Evolutionary conservation across 2,113 vertebrate genomes (phyloP), one percentile per base, ranked within the genome.

Genomic region (Dendropsophus ebraccatus): DNA sequence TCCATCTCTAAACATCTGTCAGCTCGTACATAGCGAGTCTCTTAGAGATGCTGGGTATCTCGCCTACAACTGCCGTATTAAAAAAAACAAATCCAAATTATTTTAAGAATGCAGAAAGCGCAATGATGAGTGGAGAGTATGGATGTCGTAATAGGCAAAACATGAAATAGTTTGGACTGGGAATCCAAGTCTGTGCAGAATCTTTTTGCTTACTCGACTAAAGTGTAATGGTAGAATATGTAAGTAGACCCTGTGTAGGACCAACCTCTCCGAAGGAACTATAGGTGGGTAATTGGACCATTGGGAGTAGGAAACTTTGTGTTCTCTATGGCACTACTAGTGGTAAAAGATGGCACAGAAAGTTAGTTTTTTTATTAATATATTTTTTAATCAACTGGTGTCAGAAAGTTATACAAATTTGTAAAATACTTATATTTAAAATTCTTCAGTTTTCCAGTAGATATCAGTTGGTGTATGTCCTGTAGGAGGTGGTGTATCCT

Each of bases 81-180:
- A 47, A 4, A 54, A 78, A 78, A 76, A 85, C 49, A 84, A 32
- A 78, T 67, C 28, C 35, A 65, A 86, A 69, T 54, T 41, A 85
- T 85, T 79, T 62, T 67, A 85, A 79, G 62, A 86, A 86, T 86
- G 75, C 45, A 80, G 62, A 72, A 80, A 80, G 13, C 30, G 37
- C 62, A 84, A 50, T 65, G 72, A 37, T 70, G 32, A 54, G 52
- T 75, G 9, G 35, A 60, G 8, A 73, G 21, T 58, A 41, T 60
- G n/a, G 69, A 74, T 75, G 49, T 60, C 13, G 32, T 37, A 84
- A 25, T 45, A 72, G 30, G 23, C 28, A 17, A 41, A 73, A 73
- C 67, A 54, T 54, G 28, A 54, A 83, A 83, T 83, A 37, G 19
- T 54, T 83, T 73, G 23, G 67, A 73, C 23, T 8, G 41, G 37